These are phyloP conservation scores for Brotula barbata DNA, from an alignment of 2,797 vertebrate species.

Conservation along the genomic window DNA sequence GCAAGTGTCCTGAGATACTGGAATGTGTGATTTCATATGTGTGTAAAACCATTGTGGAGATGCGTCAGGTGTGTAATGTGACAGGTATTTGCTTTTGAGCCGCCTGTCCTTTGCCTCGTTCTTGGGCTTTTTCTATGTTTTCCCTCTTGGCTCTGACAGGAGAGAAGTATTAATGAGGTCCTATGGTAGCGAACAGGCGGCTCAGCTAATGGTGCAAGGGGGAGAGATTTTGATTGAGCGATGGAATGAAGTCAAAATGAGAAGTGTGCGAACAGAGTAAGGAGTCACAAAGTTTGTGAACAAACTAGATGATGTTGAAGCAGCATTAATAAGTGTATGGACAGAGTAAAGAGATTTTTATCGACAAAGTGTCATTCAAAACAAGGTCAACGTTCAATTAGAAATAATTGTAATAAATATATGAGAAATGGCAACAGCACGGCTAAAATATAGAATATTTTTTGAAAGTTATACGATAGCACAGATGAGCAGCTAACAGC, in stretches of 20 bases:
- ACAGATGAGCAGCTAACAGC: neutral
- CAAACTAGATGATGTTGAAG: constrained; percentile 32
- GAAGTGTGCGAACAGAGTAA: constrained; percentile 30
- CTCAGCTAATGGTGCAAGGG: constrained; percentile 53
- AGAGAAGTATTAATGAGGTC: constrained; percentile 62
- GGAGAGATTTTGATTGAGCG: constrained; percentile 54
- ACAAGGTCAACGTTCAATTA: constrained; percentile 43
- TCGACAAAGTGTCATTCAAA: constrained; percentile 45
- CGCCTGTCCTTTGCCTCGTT: constrained; percentile 30
- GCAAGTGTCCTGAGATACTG: constrained; percentile 1
- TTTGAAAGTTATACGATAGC: too few species aligned
- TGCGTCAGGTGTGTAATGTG: constrained; percentile 34
- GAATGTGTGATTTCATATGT: neutral
- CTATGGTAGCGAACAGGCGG: constrained; percentile 47
- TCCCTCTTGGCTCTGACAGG: constrained; percentile 49
- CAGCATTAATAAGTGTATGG: constrained; percentile 15
- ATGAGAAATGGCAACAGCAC: constrained; percentile 17
- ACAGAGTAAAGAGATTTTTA: constrained; percentile 41
- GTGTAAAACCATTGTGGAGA: neutral
- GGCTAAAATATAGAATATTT: too few species aligned
- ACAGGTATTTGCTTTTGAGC: constrained; percentile 36
- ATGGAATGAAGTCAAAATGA: constrained; percentile 50
- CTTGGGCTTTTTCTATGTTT: constrained; percentile 39
- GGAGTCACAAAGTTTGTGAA: constrained; percentile 23
- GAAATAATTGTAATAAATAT: constrained; percentile 12